Evolutionary conservation across 37 sponge, comb jelly and placozoan species (phyloP), one percentile per base, ranked within the genome.

Genomic region (Bolinopsis microptera): DNA sequence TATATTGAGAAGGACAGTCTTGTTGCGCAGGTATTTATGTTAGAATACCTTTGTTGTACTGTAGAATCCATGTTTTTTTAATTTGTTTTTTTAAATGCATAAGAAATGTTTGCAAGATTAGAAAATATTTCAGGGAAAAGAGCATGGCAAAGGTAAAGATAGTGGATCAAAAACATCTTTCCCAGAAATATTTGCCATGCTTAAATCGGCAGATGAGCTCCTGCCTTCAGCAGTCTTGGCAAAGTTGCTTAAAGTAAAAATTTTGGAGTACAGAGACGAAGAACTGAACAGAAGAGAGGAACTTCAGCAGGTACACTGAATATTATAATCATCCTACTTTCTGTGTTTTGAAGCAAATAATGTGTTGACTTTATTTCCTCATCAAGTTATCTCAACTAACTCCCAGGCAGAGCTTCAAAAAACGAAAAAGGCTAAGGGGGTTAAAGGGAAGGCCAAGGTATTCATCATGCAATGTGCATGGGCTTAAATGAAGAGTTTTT

Each of bases 71-170:
- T n/a, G n/a, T n/a, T n/a, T n/a, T n/a, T n/a, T n/a, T n/a, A n/a
- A n/a, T n/a, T n/a, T n/a, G n/a, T n/a, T n/a, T n/a, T n/a, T n/a
- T n/a, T n/a, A n/a, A n/a, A n/a, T n/a, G n/a, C n/a, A n/a, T n/a
- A n/a, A n/a, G n/a, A n/a, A n/a, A n/a, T n/a, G n/a, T n/a, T n/a
- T n/a, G n/a, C n/a, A n/a, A n/a, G n/a, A n/a, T n/a, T n/a, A n/a
- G n/a, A n/a, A n/a, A n/a, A n/a, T n/a, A n/a, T n/a, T n/a, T n/a
- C 90, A 86, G 90, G 61, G 61, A 3, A 86, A 86, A 86, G 90
- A 86, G 27, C 25, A 34, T 41, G 61, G 90, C 0, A 86, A 86
- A 27, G 24, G 90, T 27, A 86, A 86, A 26, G 90, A 86, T 25
- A 41, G 61, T 26, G 41, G 61, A 0, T 39, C 90, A 16, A 86